Percentiles rank a stretch among this genome's conserved stretches.
Conservation (phyloP, 2,113 vertebrate species). For the Saguinus imperator region DNA sequence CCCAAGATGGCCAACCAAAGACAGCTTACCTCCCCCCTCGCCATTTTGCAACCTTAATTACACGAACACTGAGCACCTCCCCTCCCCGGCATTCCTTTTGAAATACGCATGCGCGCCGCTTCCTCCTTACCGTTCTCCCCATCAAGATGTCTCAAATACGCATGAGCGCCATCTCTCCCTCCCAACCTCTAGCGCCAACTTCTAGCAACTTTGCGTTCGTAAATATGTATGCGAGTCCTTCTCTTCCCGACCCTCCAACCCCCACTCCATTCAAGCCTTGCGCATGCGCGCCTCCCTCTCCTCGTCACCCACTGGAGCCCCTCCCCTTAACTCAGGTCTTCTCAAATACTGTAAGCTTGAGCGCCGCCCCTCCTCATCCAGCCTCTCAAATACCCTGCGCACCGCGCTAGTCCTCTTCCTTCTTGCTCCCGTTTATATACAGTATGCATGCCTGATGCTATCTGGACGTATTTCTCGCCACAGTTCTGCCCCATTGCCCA, state of each 20-base stretch:
- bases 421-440: background rate
- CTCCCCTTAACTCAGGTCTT: background rate
- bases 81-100: background rate
- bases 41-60: conserved; percentile 58
- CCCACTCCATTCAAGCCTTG: background rate
- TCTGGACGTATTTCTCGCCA: background rate
- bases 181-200: background rate
- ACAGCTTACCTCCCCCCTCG: conserved; percentile 53
- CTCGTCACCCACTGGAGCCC: background rate
- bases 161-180: background rate
- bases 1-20: background rate
- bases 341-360: background rate
- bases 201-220: background rate
- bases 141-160: background rate
- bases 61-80: background rate
- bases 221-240: background rate
- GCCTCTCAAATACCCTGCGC: background rate
- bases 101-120: conserved; percentile 8
- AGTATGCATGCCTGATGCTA: background rate
- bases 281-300: background rate
- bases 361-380: background rate
- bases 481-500: background rate
- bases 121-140: background rate
- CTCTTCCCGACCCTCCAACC: background rate
- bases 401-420: background rate